phyloP scores from a whole-genome alignment of 2,888 invertebrate species.

The Acleris sparsana region DNA sequence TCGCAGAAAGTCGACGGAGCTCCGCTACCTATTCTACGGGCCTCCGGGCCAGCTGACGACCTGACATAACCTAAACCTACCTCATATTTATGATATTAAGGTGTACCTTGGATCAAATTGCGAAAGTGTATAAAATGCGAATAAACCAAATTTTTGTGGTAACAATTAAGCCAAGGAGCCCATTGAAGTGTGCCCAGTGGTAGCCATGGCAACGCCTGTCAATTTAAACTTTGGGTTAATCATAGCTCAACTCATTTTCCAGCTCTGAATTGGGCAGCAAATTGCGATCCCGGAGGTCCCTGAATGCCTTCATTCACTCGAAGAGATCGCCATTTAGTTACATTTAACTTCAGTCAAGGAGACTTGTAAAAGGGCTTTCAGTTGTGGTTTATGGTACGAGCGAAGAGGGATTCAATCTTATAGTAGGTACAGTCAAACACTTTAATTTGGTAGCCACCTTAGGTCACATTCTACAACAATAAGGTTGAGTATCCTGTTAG shows the following conservation, averaged over 20 bases:
- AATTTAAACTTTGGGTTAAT: conserved; percentile 22
- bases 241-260: conserved; percentile 26
- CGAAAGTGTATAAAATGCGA: no score
- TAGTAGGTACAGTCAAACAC: no score
- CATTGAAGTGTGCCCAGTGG: not conserved
- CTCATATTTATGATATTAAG: no score
- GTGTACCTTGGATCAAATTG: no score
- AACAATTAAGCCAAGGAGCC: not conserved
- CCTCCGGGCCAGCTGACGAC: no score
- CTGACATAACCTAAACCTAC: no score
- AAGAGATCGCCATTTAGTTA: conserved; percentile 41
- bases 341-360: conserved; percentile 38
- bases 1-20: no score
- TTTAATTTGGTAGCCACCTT: no score
- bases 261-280: conserved; percentile 23
- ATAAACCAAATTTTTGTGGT: no score
- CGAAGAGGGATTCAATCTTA: not conserved
- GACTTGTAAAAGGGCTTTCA: conserved; percentile 38
- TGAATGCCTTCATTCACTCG: conserved; percentile 43
- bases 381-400: conserved; percentile 13
- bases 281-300: conserved; percentile 21
- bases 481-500: no score
- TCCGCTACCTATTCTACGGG: no score
- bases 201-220: not conserved
- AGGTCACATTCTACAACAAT: no score